Evolutionary conservation across 1,140 invertebrate species (phyloP), one percentile per base, ranked within the genome.

Genomic region (Drosophila pectinifera): DNA sequence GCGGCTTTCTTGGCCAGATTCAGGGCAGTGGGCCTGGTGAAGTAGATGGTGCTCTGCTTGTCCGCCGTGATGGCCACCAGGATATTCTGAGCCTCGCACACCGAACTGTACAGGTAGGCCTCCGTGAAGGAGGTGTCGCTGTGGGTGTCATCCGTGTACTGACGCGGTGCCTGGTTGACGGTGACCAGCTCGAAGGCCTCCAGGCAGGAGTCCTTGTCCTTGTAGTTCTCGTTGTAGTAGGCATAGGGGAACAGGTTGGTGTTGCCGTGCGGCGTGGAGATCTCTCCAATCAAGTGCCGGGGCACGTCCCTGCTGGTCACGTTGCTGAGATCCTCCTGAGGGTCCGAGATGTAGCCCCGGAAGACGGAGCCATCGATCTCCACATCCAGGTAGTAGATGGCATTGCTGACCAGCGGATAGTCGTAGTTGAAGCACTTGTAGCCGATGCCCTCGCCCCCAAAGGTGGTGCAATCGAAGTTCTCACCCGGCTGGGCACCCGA

Each of bases 371-470:
- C 57, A 2, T 41, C 14, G 4, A 76, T 78, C 38, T 78, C 56
- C 10, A 78, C 74, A 42, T 78, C 73, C 34, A 78, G 36, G 7
- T 22, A 78, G 51, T 78, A 78, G 1, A 76, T 69, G 20, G 56
- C 73, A 53, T 78, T 69, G 36, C 63, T 56, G 45, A 76, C 51
- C 42, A 77, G 55, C 3, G 38, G 56, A 48, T 49, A 77, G 3
- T 51, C 49, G 38, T 49, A n/a, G 26, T 77, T 77, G 7, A 61
- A 77, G 22, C 74, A 77, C 24, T 67, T 56, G 14, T 61, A 43
- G 1, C 67, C 67, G 3, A 70, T 68, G 8, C 67, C 67, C 42
- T 70, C 67, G 26, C 67, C 67, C 0, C 67, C 67, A 8, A 70
- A 73, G 11, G 65, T 70, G 5, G 42, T 49, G 53, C 65, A 73